Evolutionary conservation across 2,888 invertebrate species (phyloP).

Genomic region (Tipula lateralis): DNA sequence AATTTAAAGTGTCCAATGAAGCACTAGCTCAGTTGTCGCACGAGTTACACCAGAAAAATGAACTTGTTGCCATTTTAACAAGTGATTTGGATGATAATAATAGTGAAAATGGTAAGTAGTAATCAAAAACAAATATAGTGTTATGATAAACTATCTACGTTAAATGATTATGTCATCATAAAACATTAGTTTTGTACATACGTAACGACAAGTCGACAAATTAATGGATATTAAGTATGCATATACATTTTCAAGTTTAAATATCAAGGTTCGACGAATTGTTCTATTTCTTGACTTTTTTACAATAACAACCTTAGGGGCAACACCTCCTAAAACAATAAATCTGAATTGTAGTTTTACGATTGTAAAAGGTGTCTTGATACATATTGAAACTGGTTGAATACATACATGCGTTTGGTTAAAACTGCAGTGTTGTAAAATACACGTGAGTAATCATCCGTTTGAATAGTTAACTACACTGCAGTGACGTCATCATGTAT

Average conservation of each 20-base stretch:
- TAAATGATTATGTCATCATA: background rate
- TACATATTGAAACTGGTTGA: too few relatives aligned
- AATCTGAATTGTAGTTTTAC: too few relatives aligned
- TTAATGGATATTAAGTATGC: background rate
- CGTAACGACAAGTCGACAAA: background rate
- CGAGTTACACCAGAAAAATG: conserved; percentile 86
- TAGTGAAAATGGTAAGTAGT: conserved; percentile 55
- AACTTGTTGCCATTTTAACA: conserved; percentile 80
- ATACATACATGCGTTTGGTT: too few relatives aligned
- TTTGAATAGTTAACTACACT: too few relatives aligned
- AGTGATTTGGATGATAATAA: conserved; percentile 76
- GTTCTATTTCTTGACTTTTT: background rate
- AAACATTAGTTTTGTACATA: background rate
- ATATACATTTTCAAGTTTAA: background rate
- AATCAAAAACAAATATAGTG: background rate
- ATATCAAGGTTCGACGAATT: background rate
- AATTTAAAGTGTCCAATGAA: conserved; percentile 75
- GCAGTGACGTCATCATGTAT: too few relatives aligned
- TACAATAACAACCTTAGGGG: background rate
- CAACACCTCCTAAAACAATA: too few relatives aligned
- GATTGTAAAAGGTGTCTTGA: too few relatives aligned
- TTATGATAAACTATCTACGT: background rate
- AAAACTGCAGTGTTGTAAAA: too few relatives aligned
- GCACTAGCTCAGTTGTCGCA: conserved; percentile 87
- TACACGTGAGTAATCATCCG: too few relatives aligned